Conservation (phyloP, 1,140 invertebrate genomes). For the Homalodisca vitripennis region DNA sequence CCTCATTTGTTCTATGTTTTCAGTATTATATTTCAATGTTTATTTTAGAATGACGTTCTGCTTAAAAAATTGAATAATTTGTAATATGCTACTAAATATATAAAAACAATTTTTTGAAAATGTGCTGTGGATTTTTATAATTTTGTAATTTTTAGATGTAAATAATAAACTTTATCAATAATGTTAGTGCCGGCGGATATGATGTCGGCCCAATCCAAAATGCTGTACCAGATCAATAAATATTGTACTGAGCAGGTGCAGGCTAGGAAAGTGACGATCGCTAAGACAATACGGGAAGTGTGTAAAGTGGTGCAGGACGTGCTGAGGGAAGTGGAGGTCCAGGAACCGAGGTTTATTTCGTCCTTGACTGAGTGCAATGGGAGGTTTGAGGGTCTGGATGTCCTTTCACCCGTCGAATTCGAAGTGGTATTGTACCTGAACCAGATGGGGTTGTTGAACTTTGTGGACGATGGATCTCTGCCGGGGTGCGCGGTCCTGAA, state of each 20-base stretch:
- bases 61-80: no score
- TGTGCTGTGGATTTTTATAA: neutral
- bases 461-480: conserved; percentile 90
- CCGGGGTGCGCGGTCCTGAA: conserved; percentile 93
- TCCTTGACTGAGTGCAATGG: conserved; percentile 88
- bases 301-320: conserved; percentile 95
- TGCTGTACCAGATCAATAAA: conserved; percentile 93
- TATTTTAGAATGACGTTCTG: no score
- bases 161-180: neutral
- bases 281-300: conserved; percentile 86
- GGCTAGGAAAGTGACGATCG: conserved; percentile 74
- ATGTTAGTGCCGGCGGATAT: conserved; percentile 85
- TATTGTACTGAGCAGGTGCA: conserved; percentile 90
- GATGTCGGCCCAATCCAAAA: conserved; percentile 80
- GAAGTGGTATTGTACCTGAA: conserved; percentile 96
- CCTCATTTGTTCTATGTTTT: no score
- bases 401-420: conserved; percentile 88
- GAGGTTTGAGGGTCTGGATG: conserved; percentile 84
- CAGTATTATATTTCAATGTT: no score
- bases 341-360: conserved; percentile 94
- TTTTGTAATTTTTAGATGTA: neutral
- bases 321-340: conserved; percentile 93
- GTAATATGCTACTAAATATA: no score
- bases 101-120: no score
- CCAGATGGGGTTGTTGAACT: conserved; percentile 97